Base-by-base conservation (phyloP, 2,888 invertebrate species). In the Drosophila quasianomalipes region DNA sequence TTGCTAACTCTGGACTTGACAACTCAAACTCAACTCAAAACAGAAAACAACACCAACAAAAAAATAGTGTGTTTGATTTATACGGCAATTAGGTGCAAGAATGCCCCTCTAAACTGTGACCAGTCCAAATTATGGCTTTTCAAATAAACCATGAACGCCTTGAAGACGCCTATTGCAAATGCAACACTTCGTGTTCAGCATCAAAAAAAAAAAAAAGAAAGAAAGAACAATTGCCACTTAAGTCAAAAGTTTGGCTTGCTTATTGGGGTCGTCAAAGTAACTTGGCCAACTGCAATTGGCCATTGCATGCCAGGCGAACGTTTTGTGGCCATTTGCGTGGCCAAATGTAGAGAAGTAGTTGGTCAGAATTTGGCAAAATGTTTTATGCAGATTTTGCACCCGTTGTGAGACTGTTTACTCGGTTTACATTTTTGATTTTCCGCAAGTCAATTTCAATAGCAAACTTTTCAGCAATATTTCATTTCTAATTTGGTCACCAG, bases 151-250 rank as follows among this genome's bases (percentile, higher is more conserved):
- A 54, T 30, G n/a, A 51, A 63, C 63, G 67, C 62, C 64, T 66
- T 71, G 33, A 62, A 67, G 55, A 59, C 39, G 58, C 54, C 49
- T 28, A 2, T 77, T 44, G 80, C 85, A 72, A 78, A 88, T 85
- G 75, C 75, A 83, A 80, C 80, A 81, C 70, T 77, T 70, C 72
- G 59, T 77, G 82, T 51, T 62, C 74, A 74, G 31, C 60, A 69
- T 62, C 70, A 73, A 63, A 70, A 70, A 77, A 76, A 81, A 82
- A 19, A 9, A 9, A 14, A 28, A 28, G 3, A 1, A 22, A 73
- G 65, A 65, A 74, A 79, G 76, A 83, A 80, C 80, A 85, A 88
- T 82, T 82, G 80, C 80, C 88, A 86, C 85, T 86, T 86, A 85
- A 83, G 83, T 80, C 64, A 64, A 88, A 88, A 86, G 75, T 80